Base-by-base conservation (phyloP, 1,140 invertebrate genomes). In the Brachionus calyciflorus region DNA sequence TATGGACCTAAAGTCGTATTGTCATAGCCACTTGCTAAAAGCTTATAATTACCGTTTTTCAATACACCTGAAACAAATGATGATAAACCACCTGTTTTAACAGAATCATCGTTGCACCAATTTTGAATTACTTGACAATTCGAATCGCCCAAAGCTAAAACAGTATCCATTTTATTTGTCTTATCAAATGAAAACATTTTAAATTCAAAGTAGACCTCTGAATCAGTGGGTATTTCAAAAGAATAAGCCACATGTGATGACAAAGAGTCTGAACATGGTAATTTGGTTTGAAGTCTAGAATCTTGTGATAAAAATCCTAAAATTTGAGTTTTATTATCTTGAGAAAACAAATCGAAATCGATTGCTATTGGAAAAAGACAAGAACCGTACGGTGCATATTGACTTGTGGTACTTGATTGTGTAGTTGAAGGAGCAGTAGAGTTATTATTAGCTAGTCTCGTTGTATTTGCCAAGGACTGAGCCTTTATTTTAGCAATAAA, bases 81-180 rank as follows among this genome's bases (percentile, higher is more conserved):
- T 19, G 57, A 63, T 37, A 63, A 40, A 19, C 57, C 57, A 10
- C 57, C 57, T 40, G 24, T n/a, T 19, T 14, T 57, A 28, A 33
- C 14, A 40, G 30, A 19, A 63, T 63, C 37, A 19, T 63, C 57
- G 37, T 63, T 41, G 40, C 57, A 57, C 9, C 4, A 14, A 37
- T 9, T 40, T 41, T 63, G 14, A 6, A 40, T 19, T 40, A 17
- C n/a, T 2, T 9, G 3, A 40, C 57, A 63, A 63, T 63, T 37
- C 6, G 4, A 30, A 40, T 63, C 57, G 4, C n/a, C 40, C 19
- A 63, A 40, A 26, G 57, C 30, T 33, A 63, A 63, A 17, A 63
- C 30, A 10, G 57, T 63, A 19, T 63, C 57, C 57, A 63, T 40
- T 40, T 63, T 63, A 63, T 63, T 41, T 19, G 37, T 19, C 19